Conservation (phyloP, 2,888 invertebrate species). For the Oegoconia quadripuncta region DNA sequence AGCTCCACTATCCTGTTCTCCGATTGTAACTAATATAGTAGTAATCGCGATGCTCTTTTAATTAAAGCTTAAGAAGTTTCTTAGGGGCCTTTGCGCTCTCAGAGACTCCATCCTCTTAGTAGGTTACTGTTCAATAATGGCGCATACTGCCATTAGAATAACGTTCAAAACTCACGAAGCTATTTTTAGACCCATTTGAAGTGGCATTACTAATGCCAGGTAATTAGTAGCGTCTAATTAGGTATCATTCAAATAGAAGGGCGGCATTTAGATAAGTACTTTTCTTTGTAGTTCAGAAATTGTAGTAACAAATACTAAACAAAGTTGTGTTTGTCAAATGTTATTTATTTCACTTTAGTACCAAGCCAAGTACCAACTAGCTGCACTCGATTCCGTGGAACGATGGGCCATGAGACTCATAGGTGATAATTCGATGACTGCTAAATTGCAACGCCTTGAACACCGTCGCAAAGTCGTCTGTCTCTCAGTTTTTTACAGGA, state of each 20-base stretch:
- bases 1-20: constrained; percentile 33
- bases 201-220: constrained; percentile 11
- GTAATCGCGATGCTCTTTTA: constrained; percentile 64
- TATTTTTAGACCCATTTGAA: constrained; percentile 15
- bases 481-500: too few species aligned
- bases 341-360: too few species aligned
- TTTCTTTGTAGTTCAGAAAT: too few species aligned
- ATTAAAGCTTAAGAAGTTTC: constrained; percentile 59
- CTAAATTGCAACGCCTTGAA: too few species aligned
- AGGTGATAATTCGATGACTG: too few species aligned
- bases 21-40: constrained; percentile 56
- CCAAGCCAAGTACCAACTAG: too few species aligned
- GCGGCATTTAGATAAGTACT: too few species aligned
- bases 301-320: too few species aligned
- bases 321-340: too few species aligned
- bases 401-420: too few species aligned
- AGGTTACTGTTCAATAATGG: constrained; percentile 12
- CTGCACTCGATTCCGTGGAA: too few species aligned
- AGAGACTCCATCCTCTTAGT: constrained; percentile 29
- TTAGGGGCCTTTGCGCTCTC: constrained; percentile 39
- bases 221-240: constrained; percentile 31
- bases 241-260: constrained; percentile 1
- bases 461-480: too few species aligned
- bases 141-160: constrained; percentile 10
- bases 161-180: constrained; percentile 7